Evolutionary conservation across 2,113 vertebrate species (phyloP), one percentile per base, ranked within the genome.

Genomic region (Orientallactaga bullata): DNA sequence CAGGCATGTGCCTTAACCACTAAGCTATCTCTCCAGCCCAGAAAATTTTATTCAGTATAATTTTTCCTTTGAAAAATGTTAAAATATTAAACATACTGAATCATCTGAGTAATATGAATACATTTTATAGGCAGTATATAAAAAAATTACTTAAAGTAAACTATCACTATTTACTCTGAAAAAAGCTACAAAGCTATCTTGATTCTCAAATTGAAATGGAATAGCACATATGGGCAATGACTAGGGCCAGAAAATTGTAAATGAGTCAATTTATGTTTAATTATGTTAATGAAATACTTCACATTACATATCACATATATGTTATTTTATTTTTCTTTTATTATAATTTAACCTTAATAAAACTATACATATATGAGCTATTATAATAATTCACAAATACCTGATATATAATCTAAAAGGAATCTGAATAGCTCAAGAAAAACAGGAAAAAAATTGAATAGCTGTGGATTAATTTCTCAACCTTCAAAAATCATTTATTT

Each of bases 91-190:
- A 30, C n/a, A 82, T 12, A 79, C 30, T 91, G 32, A 78, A 65
- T 37, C 23, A 94, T 65, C 7, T 77, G 84, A 65, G 51, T 87
- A 7, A 94, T 74, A 63, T 81, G 7, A 94, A 51, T 51, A n/a
- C 1, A 51, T 74, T 10, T 60, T 74, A 87, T 65, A 86, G 65
- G 79, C 1, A 78, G 3, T 58, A 85, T 63, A 51, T 37, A 37
- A n/a, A 81, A 71, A 95, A 93, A 80, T 92, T 88, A 88, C 23
- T 91, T 89, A 60, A 93, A 89, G n/a, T 61, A 8, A 12, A 91
- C 47, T 85, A 91, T 93, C 76, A 20, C 26, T 76, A 74, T 55
- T 58, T 71, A 39, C 17, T 89, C 39, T 79, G 26, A 23, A 88
- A 88, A 90, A 92, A 91, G 17, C 5, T n/a, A 35, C 7, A 10